These are phyloP conservation scores for Mionectes olivaceus DNA, from an alignment of 2,797 vertebrate genomes.

Conservation along the genomic window DNA sequence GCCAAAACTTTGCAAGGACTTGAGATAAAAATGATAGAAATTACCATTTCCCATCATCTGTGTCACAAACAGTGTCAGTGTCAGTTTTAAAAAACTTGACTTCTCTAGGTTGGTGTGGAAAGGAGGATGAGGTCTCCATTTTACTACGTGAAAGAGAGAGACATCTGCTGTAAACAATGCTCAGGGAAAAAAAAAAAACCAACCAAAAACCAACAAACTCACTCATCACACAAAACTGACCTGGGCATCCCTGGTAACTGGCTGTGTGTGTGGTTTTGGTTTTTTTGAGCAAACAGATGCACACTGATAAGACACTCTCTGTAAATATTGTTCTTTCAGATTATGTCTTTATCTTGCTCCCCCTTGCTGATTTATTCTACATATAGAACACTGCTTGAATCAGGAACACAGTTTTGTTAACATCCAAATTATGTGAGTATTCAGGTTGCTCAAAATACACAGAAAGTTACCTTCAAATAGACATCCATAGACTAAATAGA, in stretches of 20 bases:
- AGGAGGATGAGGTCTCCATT: not conserved
- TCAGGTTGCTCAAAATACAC: not conserved
- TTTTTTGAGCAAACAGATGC: not conserved
- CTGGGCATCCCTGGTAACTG: not conserved
- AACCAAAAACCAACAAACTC: not conserved
- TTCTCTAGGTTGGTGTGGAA: not conserved
- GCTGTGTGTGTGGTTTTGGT: not conserved
- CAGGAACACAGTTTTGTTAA: not conserved
- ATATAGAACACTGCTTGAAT: not conserved
- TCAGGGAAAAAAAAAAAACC: not conserved
- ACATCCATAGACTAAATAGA: not conserved
- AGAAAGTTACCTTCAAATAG: not conserved
- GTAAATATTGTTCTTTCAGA: not conserved
- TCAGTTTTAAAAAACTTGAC: not conserved
- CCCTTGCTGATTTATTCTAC: not conserved
- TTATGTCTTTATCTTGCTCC: not conserved
- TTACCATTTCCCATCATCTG: fast-evolving
- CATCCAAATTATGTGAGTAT: not conserved
- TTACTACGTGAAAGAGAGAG: slow-evolving; percentile 30
- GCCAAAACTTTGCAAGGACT: not conserved
- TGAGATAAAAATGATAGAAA: not conserved
- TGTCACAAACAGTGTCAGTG: not conserved
- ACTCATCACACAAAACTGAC: not conserved
- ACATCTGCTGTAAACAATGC: not conserved
- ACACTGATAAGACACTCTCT: not conserved